A percentile compares a stretch with the other conserved stretches of the same genome.
These are phyloP conservation scores for Agapostemon virescens DNA, from an alignment of 2,888 invertebrate genomes.

Conservation along the genomic window DNA sequence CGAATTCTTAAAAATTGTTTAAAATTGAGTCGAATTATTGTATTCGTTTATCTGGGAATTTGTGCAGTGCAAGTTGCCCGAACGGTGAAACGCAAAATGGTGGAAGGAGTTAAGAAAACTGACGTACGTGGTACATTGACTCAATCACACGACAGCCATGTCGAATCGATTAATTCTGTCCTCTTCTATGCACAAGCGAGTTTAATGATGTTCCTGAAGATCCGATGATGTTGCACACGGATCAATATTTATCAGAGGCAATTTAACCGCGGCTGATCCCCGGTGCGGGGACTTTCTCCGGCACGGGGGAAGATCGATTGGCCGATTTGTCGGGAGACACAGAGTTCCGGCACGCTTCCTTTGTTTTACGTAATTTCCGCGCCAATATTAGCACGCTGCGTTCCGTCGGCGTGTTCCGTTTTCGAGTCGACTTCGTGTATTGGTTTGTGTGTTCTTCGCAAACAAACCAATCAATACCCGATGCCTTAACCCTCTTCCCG, in stretches of 20 bases:
- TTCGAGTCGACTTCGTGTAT: slow-evolving; percentile 69
- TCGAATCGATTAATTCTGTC: slow-evolving; percentile 1
- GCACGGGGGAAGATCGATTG: slow-evolving; percentile 62
- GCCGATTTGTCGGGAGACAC: slow-evolving; percentile 69
- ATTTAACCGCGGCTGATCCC: slow-evolving; percentile 8
- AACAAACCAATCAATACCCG: slow-evolving; percentile 79
- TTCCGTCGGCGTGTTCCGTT: slow-evolving; percentile 72
- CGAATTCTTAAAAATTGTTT: no score
- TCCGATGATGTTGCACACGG: slow-evolving; percentile 6
- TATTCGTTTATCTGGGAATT: no score
- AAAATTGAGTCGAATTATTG: no score
- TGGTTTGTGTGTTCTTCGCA: slow-evolving; percentile 77
- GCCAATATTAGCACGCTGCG: slow-evolving; percentile 78
- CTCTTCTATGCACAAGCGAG: neutral
- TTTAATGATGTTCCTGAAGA: slow-evolving; percentile 2
- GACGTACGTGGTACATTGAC: neutral
- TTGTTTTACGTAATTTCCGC: slow-evolving; percentile 79
- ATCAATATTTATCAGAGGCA: slow-evolving; percentile 14
- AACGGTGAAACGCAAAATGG: no score
- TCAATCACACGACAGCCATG: neutral
- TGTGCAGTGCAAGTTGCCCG: no score
- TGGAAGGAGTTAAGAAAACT: neutral
- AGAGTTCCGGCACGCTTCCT: slow-evolving; percentile 74
- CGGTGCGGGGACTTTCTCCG: slow-evolving; percentile 31
- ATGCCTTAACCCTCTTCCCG: slow-evolving; percentile 75